These are phyloP conservation scores for Ceratoteleas bidentatus DNA, from an alignment of 1,140 invertebrate species.

Conservation along the genomic window DNA sequence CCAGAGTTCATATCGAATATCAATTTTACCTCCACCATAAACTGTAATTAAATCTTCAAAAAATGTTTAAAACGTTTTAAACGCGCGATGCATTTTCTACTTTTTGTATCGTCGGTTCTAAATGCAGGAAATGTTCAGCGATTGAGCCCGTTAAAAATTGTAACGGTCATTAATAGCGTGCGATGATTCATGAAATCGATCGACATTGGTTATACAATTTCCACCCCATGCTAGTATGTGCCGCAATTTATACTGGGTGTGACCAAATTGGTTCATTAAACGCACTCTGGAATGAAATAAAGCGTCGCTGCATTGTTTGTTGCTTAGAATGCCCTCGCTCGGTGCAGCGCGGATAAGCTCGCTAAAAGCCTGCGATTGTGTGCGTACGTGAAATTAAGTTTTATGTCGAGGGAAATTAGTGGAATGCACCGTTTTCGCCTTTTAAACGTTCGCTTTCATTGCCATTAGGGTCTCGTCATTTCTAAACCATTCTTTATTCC, in stretches of 20 bases:
- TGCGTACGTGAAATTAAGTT: slow-evolving; percentile 11
- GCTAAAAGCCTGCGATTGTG: slow-evolving; percentile 6
- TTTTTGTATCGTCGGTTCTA: no score
- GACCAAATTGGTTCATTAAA: slow-evolving; percentile 60
- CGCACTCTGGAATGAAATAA: slow-evolving; percentile 37
- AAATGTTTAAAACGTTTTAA: no score
- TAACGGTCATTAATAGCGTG: slow-evolving; percentile 32
- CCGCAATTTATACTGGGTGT: slow-evolving; percentile 57
- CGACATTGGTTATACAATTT: slow-evolving; percentile 44
- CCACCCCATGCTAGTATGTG: slow-evolving; percentile 24
- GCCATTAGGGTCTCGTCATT: neutral
- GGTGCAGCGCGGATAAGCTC: slow-evolving; percentile 1
- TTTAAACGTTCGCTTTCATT: neutral
- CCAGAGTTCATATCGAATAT: no score
- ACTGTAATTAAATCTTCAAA: no score
- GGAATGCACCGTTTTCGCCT: slow-evolving; percentile 15
- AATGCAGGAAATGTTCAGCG: no score
- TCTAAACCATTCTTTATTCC: no score
- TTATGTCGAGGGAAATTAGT: slow-evolving; percentile 11
- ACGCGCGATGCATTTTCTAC: no score
- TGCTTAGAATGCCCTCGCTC: slow-evolving; percentile 16
- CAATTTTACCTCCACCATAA: no score
- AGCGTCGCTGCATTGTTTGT: slow-evolving; percentile 37
- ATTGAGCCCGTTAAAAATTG: slow-evolving; percentile 6
- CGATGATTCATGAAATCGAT: slow-evolving; percentile 58